Evolutionary conservation across 2,888 invertebrate genomes (phyloP).

Genomic region (Bunonema sp.): DNA sequence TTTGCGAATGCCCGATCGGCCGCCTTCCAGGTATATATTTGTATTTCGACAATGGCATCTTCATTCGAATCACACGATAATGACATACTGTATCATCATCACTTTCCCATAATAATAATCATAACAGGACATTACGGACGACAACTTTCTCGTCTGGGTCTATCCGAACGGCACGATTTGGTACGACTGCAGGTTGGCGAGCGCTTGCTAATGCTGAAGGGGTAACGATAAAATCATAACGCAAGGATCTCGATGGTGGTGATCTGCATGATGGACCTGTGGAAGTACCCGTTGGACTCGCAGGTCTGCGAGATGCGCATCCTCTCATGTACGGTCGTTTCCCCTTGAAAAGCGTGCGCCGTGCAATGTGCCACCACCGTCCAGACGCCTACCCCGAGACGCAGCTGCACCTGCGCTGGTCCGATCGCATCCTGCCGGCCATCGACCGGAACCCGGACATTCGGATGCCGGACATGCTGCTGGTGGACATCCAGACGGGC

Average conservation of each 20-base stretch:
- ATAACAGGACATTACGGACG: slow-evolving; percentile 32
- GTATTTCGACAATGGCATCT: background rate
- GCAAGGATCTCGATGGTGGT: slow-evolving; percentile 49
- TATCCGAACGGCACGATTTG: slow-evolving; percentile 38
- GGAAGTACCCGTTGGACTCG: slow-evolving; percentile 46
- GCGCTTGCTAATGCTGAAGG: background rate
- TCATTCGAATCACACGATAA: background rate
- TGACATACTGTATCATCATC: slow-evolving; percentile 2
- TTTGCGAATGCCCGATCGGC: slow-evolving; percentile 39
- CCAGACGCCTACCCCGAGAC: slow-evolving; percentile 40
- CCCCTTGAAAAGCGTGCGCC: too few relatives aligned
- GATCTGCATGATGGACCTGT: slow-evolving; percentile 53
- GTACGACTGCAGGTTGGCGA: slow-evolving; percentile 23
- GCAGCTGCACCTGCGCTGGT: slow-evolving; percentile 36
- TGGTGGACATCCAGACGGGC: slow-evolving; percentile 26
- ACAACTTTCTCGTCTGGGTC: slow-evolving; percentile 41
- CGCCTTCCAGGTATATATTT: slow-evolving; percentile 11
- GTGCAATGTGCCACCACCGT: too few relatives aligned
- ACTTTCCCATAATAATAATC: background rate
- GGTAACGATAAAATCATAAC: background rate
- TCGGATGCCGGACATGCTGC: slow-evolving; percentile 40
- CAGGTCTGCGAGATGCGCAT: slow-evolving; percentile 51
- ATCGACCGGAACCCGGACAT: slow-evolving; percentile 38
- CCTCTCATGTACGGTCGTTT: slow-evolving; percentile 47
- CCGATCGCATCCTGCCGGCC: slow-evolving; percentile 19